Conservation (phyloP, 2,797 vertebrate species). For the Pseudomugil tenellus region DNA sequence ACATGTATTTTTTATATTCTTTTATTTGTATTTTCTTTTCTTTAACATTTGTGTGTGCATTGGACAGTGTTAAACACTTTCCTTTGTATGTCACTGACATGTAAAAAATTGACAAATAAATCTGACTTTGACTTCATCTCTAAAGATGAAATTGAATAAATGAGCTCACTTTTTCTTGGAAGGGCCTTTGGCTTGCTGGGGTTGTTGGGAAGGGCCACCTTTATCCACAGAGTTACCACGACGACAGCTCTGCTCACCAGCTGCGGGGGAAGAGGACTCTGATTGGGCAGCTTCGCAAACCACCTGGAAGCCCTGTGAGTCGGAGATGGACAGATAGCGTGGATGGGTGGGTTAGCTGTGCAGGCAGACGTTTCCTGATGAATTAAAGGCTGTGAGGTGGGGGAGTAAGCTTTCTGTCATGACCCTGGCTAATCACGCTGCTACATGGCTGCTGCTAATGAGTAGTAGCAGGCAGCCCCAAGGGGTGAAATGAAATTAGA, state of each 20-base stretch:
- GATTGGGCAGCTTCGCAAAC: constrained; percentile 90
- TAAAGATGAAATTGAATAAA: constrained; percentile 14
- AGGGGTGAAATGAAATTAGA: constrained; percentile 17
- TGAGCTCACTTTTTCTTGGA: constrained; percentile 90
- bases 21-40: too few relatives aligned
- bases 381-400: constrained; percentile 42
- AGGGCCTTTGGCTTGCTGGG: constrained; percentile 84
- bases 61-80: too few relatives aligned
- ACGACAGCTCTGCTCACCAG: constrained; percentile 89
- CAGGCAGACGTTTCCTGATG: constrained; percentile 23
- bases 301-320: constrained; percentile 88
- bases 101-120: too few relatives aligned
- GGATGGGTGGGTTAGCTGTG: constrained; percentile 8
- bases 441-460: constrained; percentile 57
- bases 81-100: too few relatives aligned
- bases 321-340: constrained; percentile 35
- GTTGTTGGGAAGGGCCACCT: constrained; percentile 90
- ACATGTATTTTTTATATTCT: too few relatives aligned
- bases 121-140: background rate
- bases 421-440: constrained; percentile 46
- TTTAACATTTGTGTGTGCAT: too few relatives aligned
- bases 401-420: constrained; percentile 25
- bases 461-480: constrained; percentile 55
- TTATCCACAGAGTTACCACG: constrained; percentile 94
- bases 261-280: constrained; percentile 85